phyloP scores from a whole-genome alignment of 2,888 invertebrate genomes.

The Hoplodrina ambigua region DNA sequence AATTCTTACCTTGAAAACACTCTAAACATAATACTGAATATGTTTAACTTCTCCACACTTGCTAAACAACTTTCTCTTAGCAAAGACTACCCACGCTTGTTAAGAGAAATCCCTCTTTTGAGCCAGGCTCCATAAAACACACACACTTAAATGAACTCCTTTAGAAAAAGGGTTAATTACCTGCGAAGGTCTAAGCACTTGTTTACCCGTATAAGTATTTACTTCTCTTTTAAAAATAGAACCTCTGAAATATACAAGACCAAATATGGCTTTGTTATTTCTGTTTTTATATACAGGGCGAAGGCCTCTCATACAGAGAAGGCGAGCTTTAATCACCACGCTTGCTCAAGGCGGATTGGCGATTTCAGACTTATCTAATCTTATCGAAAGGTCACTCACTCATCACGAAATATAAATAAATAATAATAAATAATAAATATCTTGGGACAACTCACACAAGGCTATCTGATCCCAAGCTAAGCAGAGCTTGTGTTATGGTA shows the following conservation, averaged over 20 bases:
- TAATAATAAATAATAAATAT: too few relatives aligned
- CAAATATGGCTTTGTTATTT: constrained; percentile 24
- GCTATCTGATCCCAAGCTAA: too few relatives aligned
- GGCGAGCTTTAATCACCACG: too few relatives aligned
- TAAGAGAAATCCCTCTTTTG: neutral
- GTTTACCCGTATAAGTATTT: constrained; percentile 29
- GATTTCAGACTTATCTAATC: too few relatives aligned
- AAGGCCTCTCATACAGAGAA: too few relatives aligned
- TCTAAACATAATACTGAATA: neutral
- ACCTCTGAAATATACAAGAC: constrained; percentile 15
- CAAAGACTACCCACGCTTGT: neutral
- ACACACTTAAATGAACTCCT: constrained; percentile 23
- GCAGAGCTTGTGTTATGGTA: too few relatives aligned
- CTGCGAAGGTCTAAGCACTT: constrained; percentile 18
- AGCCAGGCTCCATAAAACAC: neutral
- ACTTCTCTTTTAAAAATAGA: constrained; percentile 48
- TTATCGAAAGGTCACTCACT: too few relatives aligned
- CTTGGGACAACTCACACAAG: too few relatives aligned
- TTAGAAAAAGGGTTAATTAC: constrained; percentile 46
- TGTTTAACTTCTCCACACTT: neutral
- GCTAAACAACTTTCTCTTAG: neutral
- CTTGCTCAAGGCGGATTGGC: too few relatives aligned
- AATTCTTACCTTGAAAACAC: neutral
- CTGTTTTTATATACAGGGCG: constrained; percentile 11
- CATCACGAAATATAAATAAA: too few relatives aligned